phyloP scores from a whole-genome alignment of 1,140 invertebrate species.

The Magallana ariakensis region DNA sequence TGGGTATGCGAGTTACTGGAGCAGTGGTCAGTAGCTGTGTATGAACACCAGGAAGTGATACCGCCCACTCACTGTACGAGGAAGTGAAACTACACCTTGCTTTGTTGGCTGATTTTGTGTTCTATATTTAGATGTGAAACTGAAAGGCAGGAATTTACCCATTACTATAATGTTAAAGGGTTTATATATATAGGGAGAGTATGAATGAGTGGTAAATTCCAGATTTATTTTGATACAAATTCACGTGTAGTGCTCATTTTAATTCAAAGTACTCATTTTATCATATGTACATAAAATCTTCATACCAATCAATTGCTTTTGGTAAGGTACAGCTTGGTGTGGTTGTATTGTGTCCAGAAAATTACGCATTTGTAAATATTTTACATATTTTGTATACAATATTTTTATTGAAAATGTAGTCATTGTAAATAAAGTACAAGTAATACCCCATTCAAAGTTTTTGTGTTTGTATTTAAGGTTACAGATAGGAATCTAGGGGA shows the following conservation, averaged over 20 bases:
- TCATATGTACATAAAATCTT: neutral
- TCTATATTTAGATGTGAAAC: slow-evolving; percentile 35
- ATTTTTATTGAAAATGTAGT: neutral
- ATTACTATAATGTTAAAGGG: neutral
- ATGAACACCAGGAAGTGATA: slow-evolving; percentile 3
- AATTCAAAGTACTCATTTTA: slow-evolving; percentile 11
- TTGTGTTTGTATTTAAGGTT: neutral
- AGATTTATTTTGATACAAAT: neutral
- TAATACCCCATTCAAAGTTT: neutral
- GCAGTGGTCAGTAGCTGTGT: neutral
- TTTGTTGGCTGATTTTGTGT: neutral
- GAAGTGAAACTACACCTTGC: slow-evolving; percentile 24
- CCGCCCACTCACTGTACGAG: slow-evolving; percentile 2
- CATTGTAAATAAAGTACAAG: neutral
- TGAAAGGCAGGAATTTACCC: slow-evolving; percentile 4
- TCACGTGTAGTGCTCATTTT: neutral
- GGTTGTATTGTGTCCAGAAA: neutral
- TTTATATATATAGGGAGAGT: slow-evolving; percentile 15
- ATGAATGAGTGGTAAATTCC: neutral
- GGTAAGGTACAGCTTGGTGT: neutral
- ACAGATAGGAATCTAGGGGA: no score
- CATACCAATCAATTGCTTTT: no score
- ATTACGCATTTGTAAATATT: neutral
- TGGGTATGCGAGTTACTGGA: neutral
- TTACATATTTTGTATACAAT: neutral